phyloP scores from a whole-genome alignment of 2,888 invertebrate species.

The Carcina quercana region DNA sequence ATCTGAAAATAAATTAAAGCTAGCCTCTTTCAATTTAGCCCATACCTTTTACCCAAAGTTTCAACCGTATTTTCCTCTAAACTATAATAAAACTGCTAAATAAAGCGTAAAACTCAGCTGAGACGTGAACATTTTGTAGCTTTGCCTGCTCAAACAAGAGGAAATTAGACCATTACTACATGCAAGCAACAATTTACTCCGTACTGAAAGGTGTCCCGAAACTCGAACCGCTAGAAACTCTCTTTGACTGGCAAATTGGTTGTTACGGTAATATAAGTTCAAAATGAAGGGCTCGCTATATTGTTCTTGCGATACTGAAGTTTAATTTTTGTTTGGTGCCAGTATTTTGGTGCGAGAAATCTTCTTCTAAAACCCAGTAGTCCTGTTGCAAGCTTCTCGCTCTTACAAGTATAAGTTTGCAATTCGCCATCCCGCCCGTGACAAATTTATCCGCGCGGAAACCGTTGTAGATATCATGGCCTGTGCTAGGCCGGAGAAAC shows the following conservation, averaged over 20 bases:
- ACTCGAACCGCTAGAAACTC: conserved; percentile 25
- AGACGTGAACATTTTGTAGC: conserved; percentile 3
- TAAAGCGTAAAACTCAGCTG: neutral
- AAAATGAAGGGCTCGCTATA: conserved; percentile 21
- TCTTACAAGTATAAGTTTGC: no score
- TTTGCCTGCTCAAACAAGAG: conserved; percentile 20
- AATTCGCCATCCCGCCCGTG: no score
- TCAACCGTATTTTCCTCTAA: no score
- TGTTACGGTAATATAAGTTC: conserved; percentile 31
- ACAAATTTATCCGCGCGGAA: no score
- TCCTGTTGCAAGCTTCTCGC: no score
- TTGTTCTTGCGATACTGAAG: conserved; percentile 7
- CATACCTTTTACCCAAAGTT: no score
- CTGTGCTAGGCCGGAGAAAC: no score
- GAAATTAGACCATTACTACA: conserved; percentile 27
- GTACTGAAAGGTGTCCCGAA: conserved; percentile 19
- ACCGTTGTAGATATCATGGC: no score
- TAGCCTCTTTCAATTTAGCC: no score
- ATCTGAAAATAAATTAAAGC: no score
- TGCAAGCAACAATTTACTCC: conserved; percentile 24
- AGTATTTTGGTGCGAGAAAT: no score
- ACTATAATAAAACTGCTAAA: neutral
- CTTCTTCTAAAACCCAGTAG: no score
- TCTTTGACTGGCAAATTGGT: conserved; percentile 35
- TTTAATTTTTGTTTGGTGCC: neutral